Evolutionary conservation across 2,797 vertebrate species (phyloP), one percentile per base, ranked within the genome.

Genomic region (Cercopithecus mitis): DNA sequence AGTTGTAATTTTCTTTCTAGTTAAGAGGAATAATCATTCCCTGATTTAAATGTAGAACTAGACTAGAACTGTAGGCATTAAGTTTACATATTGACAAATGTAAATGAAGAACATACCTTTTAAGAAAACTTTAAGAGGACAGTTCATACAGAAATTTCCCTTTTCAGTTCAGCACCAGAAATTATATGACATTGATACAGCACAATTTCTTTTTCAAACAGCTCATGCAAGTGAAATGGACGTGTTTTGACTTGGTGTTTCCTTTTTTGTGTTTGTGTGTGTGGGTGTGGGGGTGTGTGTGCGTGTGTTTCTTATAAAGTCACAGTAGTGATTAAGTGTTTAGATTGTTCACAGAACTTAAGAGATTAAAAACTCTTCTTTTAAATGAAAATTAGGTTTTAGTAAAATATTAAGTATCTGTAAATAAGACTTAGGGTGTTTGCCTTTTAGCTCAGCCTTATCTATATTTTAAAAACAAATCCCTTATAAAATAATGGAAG

Each of bases 361-460:
- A 93, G 93, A 96, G 98, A 96, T 95, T 91, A 96, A 98, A 98
- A 98, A 58, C 50, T 92, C 94, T 97, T 24, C 36, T 97, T 98
- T 33, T 90, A 87, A 97, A 96, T 96, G 61, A 77, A n/a, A 97
- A 58, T 97, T 95, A 93, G 73, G n/a, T 97, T 98, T 97, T 97
- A 96, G 43, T 50, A 47, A 86, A 86, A 88, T 94, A 95, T 83
- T 77, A 72, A 86, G 36, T 93, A 97, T 91, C 96, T 98, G 72
- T 95, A 96, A 77, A 33, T 33, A 89, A 52, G 92, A 55, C 30
- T 93, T 95, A 90, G 41, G 75, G 33, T 88, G 10, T 97, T 92
- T 98, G 57, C 30, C 45, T 96, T 97, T 97, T 94, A 96, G 79
- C n/a, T 93, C 15, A 84, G 39, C 67, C 82, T 70, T 85, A 88